Percentiles rank a stretch among this genome's conserved stretches.
These are phyloP conservation scores for Geotrupes spiniger DNA, from an alignment of 2,888 invertebrate species.

Conservation along the genomic window DNA sequence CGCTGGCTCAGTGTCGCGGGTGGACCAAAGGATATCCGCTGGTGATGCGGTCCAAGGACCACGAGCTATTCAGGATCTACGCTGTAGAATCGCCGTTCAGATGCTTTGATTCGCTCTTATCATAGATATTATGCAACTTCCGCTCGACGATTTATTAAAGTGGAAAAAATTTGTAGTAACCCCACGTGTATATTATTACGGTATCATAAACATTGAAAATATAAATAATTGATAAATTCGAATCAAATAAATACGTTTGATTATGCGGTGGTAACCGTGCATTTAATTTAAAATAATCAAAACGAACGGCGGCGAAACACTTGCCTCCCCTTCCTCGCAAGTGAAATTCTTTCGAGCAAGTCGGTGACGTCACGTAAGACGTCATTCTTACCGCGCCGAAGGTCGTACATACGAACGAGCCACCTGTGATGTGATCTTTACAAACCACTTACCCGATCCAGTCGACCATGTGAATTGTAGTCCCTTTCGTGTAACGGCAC, in stretches of 20 bases:
- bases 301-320: too few relatives aligned
- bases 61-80: conserved; percentile 48
- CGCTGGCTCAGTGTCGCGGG: conserved; percentile 18
- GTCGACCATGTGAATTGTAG: conserved; percentile 11
- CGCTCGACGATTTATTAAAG: not conserved
- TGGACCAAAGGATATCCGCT: conserved; percentile 50
- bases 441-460: conserved; percentile 24
- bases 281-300: not conserved
- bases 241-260: too few relatives aligned
- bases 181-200: too few relatives aligned
- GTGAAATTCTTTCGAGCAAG: conserved; percentile 1
- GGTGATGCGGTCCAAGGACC: conserved; percentile 49
- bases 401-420: conserved; percentile 15
- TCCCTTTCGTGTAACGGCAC: too few relatives aligned
- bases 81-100: conserved; percentile 35
- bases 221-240: too few relatives aligned
- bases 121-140: not conserved
- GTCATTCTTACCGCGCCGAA: conserved; percentile 23
- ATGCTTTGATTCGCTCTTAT: conserved; percentile 4
- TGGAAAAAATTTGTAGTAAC: too few relatives aligned
- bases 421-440: conserved; percentile 28
- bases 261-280: too few relatives aligned
- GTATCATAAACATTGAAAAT: too few relatives aligned
- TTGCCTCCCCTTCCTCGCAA: too few relatives aligned
- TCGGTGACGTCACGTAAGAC: conserved; percentile 24